Evolutionary conservation across 2,797 vertebrate species (phyloP), one percentile per base, ranked within the genome.

Genomic region (Artibeus jamaicensis): DNA sequence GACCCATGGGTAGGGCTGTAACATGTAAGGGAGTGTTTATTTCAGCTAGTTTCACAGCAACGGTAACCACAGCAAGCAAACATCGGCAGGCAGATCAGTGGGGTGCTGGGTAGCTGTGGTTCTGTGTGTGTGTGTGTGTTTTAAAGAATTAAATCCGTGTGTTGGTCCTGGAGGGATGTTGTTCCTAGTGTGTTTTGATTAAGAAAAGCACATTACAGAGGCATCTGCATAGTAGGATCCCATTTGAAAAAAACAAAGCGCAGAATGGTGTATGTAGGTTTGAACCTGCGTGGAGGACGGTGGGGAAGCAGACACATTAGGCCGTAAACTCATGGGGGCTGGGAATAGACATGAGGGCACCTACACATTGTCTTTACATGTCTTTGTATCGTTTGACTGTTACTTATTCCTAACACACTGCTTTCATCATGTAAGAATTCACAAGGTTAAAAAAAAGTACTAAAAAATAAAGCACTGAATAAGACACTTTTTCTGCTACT

Each of bases 121-220:
- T 90, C 1, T 67, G 9, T 77, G 29, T 73, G 57, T 77, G 29
- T 73, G 57, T 70, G 26, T 79, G 37, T 83, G 5, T 88, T 68
- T 90, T 46, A 70, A 59, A 79, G 74, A 74, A 16, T 70, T 57
- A 29, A 19, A 91, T 81, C 34, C 76, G 1, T 59, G 9, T 77
- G 32, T 74, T 90, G 87, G 29, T 86, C 65, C 39, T 50, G 34
- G 22, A 50, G 37, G 62, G 50, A 67, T 55, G 65, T 76, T 59
- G 65, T 76, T 59, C 71, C 14, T 86, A 15, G 39, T 77, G 6
- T 67, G 68, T 82, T 91, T 94, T 65, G 87, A 84, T 39, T 70
- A 86, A 91, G 81, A 62, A 93, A 88, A 86, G 8, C 70, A 89
- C 89, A 39, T 78, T 94, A 70, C 46, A 50, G 76, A 71, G 32